Base-by-base conservation (phyloP, 2,113 vertebrate species). In the Micromys minutus region DNA sequence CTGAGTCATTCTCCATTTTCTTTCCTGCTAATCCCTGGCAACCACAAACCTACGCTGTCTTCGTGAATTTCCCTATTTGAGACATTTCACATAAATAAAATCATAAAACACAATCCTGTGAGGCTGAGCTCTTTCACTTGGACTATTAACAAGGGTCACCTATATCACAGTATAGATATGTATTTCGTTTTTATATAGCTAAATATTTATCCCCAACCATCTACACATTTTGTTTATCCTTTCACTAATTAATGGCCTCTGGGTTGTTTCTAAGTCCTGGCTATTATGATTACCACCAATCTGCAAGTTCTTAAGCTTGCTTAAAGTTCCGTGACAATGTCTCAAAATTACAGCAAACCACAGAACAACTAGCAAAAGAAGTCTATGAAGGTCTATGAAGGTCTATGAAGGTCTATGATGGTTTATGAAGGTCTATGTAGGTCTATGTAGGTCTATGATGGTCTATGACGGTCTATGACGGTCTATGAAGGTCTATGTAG, bases 291-390 rank as follows among this genome's bases (percentile, higher is more conserved):
- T 79, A 87, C 95, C 69, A 45, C 39, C 55, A 71, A 36, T 92
- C 77, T 36, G 7, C 85, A 93, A 15, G 47, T 75, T 93, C 59
- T 63, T 93, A n/a, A 88, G 3, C 4, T 16, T 26, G 29, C 16
- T 87, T 91, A 69, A 94, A 63, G 3, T 91, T n/a, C 71, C 2
- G 5, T 59, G 59, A 90, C 47, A 72, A 94, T 93, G 52, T 59
- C 93, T 67, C 91, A 76, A 85, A 92, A 24, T 94, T 84, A 95
- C 89, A 97, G 57, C n/a, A 89, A 95, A 71, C 79, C 39, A 93
- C 59, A 87, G 34, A 24, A 77, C 9, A 1, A 87, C 24, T 47
- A 92, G 42, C 31, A 92, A 67, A 67, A 67, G 22, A 96, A 90
- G 71, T 89, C 63, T 81, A 42, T 86, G 31, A 94, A 88, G 65